A percentile compares a stretch with the other conserved stretches of the same genome.
Conservation (phyloP, 2,797 vertebrate species). For the Menidia menidia region DNA sequence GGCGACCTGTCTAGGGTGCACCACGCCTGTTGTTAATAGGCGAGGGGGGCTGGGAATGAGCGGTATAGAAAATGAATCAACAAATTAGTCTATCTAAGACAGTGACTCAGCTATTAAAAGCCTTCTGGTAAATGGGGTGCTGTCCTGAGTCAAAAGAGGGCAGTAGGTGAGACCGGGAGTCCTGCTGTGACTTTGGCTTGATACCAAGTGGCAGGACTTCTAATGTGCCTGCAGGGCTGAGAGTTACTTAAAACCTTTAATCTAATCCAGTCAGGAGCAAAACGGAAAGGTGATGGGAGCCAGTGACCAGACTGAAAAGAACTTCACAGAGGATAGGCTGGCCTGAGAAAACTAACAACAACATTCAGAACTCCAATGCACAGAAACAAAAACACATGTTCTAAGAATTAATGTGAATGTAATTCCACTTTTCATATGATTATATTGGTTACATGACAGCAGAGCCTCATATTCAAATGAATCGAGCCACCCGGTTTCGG, state of each 20-base stretch:
- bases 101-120: conserved; percentile 35
- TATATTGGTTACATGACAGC: too few species aligned
- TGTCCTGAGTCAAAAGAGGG: conserved; percentile 41
- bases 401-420: too few species aligned
- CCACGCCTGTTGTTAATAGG: too few species aligned
- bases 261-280: conserved; percentile 52
- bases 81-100: neutral
- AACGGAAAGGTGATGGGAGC: conserved; percentile 27
- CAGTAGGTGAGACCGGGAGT: conserved; percentile 52
- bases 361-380: too few species aligned
- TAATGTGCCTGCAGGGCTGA: conserved; percentile 19
- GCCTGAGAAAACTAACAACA: conserved; percentile 26
- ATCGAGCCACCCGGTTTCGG: neutral
- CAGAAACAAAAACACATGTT: too few species aligned
- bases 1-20: too few species aligned
- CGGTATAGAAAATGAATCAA: too few species aligned
- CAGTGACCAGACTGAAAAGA: conserved; percentile 49
- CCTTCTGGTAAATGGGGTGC: neutral
- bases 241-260: conserved; percentile 52
- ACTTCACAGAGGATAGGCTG: conserved; percentile 38
- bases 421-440: too few species aligned
- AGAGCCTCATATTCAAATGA: too few species aligned
- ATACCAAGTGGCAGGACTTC: conserved; percentile 3
- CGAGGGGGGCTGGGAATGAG: too few species aligned
- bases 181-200: conserved; percentile 14